phyloP scores from a whole-genome alignment of 2,113 vertebrate species.

The Stigmatopora nigra region DNA sequence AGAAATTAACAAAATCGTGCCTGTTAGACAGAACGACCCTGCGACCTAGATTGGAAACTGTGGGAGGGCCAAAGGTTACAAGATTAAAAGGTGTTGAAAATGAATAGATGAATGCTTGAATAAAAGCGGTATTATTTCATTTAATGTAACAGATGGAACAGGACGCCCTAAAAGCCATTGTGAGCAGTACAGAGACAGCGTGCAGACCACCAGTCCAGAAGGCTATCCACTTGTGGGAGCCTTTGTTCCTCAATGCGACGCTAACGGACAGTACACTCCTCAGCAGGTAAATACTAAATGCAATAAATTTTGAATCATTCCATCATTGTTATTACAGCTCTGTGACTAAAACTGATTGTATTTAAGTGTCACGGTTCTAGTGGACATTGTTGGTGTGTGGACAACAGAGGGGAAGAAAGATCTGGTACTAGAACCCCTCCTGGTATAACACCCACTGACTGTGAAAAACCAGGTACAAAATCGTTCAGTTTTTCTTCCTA shows the following conservation, averaged over 20 bases:
- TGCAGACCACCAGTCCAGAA: conserved; percentile 21
- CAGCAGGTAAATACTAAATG: conserved; percentile 52
- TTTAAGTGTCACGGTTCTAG: conserved; percentile 66
- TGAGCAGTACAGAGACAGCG: conserved; percentile 53
- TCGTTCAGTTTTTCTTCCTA: neutral
- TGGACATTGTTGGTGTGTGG: conserved; percentile 78
- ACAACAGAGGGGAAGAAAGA: conserved; percentile 62
- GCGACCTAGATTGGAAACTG: too few species aligned
- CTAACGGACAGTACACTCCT: conserved; percentile 66
- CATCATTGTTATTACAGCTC: neutral
- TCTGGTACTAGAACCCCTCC: conserved; percentile 62
- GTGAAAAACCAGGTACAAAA: conserved; percentile 64
- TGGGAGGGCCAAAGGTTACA: too few species aligned
- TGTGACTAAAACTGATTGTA: neutral
- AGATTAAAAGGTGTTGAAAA: too few species aligned
- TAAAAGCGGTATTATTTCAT: neutral
- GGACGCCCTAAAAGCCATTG: conserved; percentile 53
- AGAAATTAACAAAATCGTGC: too few species aligned
- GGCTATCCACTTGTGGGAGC: conserved; percentile 21
- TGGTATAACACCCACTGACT: conserved; percentile 44
- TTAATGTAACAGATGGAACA: conserved; percentile 11
- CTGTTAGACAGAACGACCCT: too few species aligned
- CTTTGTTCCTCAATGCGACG: conserved; percentile 72
- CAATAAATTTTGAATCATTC: neutral
- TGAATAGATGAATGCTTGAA: neutral